Evolutionary conservation across 2,113 vertebrate species (phyloP), one percentile per base, ranked within the genome.

Genomic region (Rhinopomastus cyanomelas): DNA sequence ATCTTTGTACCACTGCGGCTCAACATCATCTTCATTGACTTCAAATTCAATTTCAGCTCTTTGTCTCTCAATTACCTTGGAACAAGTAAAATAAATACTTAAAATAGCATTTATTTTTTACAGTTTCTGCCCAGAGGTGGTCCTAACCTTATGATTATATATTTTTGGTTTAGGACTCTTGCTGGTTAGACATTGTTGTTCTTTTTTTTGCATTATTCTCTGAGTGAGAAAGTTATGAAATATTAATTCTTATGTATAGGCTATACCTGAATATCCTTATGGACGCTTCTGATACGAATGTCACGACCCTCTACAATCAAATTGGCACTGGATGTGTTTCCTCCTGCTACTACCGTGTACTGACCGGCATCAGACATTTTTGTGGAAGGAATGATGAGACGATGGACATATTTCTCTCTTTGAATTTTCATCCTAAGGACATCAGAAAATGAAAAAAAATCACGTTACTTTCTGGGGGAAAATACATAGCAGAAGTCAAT

Each of bases 1-100:
- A 4, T 99, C 98, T 95, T 98, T 99, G 81, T 98, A 96, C 99
- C 99, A 99, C 69, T 95, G 99, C 62, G 98, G 98, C 75, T 99
- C 99, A 49, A 99, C 97, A 4, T 99, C 99, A 2, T 99, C 99
- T 97, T 99, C 99, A 34, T 98, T 98, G 91, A 99, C 99, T 95
- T 99, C 98, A 94, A 99, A 99, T 96, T 99, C 99, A 72, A 99
- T 98, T 15, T 98, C 98, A 5, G 98, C 98, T 95, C 98, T 97
- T 67, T 99, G 98, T 93, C 98, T 98, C 89, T 99, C 98, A 91
- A 99, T 97, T 64, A 99, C 98, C 99, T 99, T 83, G 67, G 49
- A 69, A 59, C 3, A 87, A 36, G 53, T 25, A 83, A 29, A 76
- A 81, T 60, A 74, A 87, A 87, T 56, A 62, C 49, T 56, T 87